A percentile compares a stretch with the other conserved stretches of the same genome.
Evolutionary conservation across 2,113 vertebrate genomes (phyloP).

Genomic region (Proterorhinus semilunaris): DNA sequence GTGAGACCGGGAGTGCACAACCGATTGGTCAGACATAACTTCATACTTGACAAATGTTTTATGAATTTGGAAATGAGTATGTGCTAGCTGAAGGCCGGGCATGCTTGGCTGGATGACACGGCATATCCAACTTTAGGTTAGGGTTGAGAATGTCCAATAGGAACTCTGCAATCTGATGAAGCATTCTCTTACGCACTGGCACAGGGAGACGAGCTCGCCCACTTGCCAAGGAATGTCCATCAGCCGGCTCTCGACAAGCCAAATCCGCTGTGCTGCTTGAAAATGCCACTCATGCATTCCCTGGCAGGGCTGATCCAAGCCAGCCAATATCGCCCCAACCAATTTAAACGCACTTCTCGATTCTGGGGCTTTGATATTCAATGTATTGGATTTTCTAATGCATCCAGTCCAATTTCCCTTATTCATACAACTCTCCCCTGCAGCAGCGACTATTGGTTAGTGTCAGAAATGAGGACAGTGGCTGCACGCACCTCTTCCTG

Average conservation of each 20-base stretch:
- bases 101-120: slow-evolving; percentile 24
- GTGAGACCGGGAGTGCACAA: not conserved
- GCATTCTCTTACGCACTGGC: slow-evolving; percentile 41
- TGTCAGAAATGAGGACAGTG: slow-evolving; percentile 10
- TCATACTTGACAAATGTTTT: not conserved
- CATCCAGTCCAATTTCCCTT: slow-evolving; percentile 14
- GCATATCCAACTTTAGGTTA: slow-evolving; percentile 33
- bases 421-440: slow-evolving; percentile 12
- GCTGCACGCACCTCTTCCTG: slow-evolving; percentile 64
- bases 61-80: slow-evolving; percentile 16
- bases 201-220: slow-evolving; percentile 26
- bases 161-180: slow-evolving; percentile 40
- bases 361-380: slow-evolving; percentile 40
- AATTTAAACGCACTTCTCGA: slow-evolving; percentile 38
- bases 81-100: not conserved
- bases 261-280: slow-evolving; percentile 47
- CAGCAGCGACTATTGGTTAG: slow-evolving; percentile 11
- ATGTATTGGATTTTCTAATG: slow-evolving; percentile 9
- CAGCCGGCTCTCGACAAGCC: slow-evolving; percentile 32
- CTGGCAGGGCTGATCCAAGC: slow-evolving; percentile 45
- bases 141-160: slow-evolving; percentile 20
- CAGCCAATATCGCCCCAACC: slow-evolving; percentile 33
- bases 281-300: slow-evolving; percentile 54
- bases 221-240: slow-evolving; percentile 47
- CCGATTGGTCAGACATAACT: not conserved